These are phyloP conservation scores for Leptothorax acervorum DNA, from an alignment of 2,888 invertebrate genomes.

Conservation along the genomic window DNA sequence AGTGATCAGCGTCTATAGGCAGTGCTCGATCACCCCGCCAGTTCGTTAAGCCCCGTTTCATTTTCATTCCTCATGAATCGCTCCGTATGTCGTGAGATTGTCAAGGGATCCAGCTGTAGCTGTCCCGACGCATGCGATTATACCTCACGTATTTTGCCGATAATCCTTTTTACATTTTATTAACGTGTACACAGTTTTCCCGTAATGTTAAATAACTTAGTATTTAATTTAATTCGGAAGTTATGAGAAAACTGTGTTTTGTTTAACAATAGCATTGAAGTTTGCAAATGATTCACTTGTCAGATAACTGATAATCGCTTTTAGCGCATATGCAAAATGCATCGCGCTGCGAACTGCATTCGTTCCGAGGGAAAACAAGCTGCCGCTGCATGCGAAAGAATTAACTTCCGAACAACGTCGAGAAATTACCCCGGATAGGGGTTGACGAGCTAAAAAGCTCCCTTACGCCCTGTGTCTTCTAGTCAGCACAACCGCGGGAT, in stretches of 20 bases:
- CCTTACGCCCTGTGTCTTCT: constrained; percentile 23
- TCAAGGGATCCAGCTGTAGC: not conserved
- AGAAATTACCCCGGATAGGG: constrained; percentile 13
- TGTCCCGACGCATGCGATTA: not conserved
- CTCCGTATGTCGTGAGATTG: not conserved
- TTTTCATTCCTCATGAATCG: constrained; percentile 39
- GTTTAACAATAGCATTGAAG: not conserved
- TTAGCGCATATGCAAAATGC: not conserved
- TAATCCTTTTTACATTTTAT: constrained; percentile 5
- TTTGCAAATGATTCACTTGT: not conserved
- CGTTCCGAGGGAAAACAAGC: not conserved
- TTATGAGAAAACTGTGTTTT: not conserved
- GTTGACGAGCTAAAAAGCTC: constrained; percentile 38
- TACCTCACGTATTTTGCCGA: constrained; percentile 12
- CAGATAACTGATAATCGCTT: too few species aligned
- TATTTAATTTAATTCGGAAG: not conserved
- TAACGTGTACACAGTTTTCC: not conserved
- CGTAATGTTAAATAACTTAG: too few species aligned
- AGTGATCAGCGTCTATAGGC: too few species aligned
- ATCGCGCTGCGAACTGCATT: not conserved
- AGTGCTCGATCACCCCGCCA: not conserved
- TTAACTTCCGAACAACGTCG: constrained; percentile 13
- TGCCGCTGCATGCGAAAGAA: not conserved
- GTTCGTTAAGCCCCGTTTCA: constrained; percentile 46
- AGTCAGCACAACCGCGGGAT: constrained; percentile 20